phyloP scores from a whole-genome alignment of 2,888 invertebrate genomes.

The Macrosoma leucophasiata region DNA sequence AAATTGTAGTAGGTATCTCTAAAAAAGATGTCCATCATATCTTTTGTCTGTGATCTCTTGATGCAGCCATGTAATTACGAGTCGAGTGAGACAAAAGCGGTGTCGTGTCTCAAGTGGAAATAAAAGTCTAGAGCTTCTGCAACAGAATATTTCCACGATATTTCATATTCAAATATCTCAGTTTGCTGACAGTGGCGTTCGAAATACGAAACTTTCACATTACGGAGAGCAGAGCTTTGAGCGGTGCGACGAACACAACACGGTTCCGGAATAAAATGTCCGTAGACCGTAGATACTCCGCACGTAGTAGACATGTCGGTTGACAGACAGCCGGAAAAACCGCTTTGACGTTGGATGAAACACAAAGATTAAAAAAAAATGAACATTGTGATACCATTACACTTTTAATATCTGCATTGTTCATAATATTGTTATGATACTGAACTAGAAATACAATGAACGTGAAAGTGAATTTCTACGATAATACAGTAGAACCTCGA shows the following conservation, averaged over 20 bases:
- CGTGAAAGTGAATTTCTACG: too few relatives aligned
- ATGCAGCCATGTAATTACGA: conserved; percentile 35
- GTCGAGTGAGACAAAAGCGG: conserved; percentile 30
- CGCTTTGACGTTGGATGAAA: too few relatives aligned
- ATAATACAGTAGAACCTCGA: too few relatives aligned
- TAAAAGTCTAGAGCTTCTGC: conserved; percentile 31
- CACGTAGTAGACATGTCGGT: conserved; percentile 22
- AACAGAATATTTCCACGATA: conserved; percentile 35
- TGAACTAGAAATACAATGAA: too few relatives aligned
- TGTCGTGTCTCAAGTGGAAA: conserved; percentile 36
- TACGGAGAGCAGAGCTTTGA: conserved; percentile 1
- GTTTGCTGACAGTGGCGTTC: conserved; percentile 28
- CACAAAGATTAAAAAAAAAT: too few relatives aligned
- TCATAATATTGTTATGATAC: too few relatives aligned
- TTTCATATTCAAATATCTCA: conserved; percentile 44
- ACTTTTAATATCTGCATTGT: too few relatives aligned
- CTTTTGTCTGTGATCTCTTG: conserved; percentile 30
- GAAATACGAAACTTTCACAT: conserved; percentile 28
- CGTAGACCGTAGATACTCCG: too few relatives aligned
- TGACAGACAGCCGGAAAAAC: conserved; percentile 27
- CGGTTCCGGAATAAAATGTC: too few relatives aligned
- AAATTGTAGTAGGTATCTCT: too few relatives aligned
- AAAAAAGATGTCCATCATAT: conserved; percentile 3
- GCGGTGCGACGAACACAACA: too few relatives aligned
- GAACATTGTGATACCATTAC: too few relatives aligned